These are phyloP conservation scores for Enteromius anoplus DNA, from an alignment of 2,797 vertebrate genomes.

Conservation along the genomic window DNA sequence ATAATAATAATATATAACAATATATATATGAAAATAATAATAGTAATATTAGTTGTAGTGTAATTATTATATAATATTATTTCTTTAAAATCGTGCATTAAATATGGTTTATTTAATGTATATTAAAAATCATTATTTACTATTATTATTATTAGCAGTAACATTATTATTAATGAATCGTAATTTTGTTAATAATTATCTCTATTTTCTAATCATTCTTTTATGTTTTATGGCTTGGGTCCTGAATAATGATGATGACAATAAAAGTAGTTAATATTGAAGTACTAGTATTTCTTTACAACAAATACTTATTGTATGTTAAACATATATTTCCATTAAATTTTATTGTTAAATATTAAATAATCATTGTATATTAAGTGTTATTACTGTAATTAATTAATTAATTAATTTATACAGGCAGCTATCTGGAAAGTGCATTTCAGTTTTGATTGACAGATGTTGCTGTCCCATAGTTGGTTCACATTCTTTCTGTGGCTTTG, in stretches of 20 bases:
- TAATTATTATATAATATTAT: not conserved
- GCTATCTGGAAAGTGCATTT: not conserved
- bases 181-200: too few species aligned
- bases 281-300: not conserved
- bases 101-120: not conserved
- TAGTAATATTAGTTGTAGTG: not conserved
- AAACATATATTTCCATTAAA: not conserved
- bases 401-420: too few species aligned
- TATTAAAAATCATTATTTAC: not conserved
- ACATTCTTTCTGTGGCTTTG: slow-evolving; percentile 12
- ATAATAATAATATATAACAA: not conserved
- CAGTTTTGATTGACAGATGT: not conserved
- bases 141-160: not conserved
- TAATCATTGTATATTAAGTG: not conserved
- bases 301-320: not conserved
- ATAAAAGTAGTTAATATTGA: not conserved
- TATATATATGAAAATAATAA: not conserved
- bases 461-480: not conserved
- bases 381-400: not conserved
- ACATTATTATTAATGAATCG: not conserved
- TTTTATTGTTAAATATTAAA: too few species aligned
- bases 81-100: too few species aligned
- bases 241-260: not conserved
- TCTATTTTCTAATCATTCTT: not conserved
- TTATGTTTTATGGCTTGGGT: not conserved